Percentiles rank a stretch among this genome's conserved stretches.
phyloP scores from a whole-genome alignment of 2,113 vertebrate genomes.

The Rhinopomastus cyanomelas region DNA sequence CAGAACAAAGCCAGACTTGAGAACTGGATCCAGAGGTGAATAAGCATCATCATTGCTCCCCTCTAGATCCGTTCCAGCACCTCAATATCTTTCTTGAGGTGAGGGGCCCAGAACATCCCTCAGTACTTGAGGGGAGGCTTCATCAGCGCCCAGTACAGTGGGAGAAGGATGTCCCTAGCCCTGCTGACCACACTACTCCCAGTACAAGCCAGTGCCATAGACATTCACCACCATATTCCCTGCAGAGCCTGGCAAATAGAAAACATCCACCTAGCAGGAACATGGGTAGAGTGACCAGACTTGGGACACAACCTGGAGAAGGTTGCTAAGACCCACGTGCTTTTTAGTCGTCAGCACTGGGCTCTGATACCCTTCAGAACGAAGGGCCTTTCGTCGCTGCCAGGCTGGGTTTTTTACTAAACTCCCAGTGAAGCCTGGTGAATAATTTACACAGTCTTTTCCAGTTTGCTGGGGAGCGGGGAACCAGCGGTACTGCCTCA shows the following conservation, averaged over 20 bases:
- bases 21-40: not conserved
- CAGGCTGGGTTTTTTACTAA: not conserved
- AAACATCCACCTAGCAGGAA: not conserved
- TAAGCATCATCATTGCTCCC: not conserved
- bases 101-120: too few species aligned
- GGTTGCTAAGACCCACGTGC: not conserved
- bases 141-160: too few species aligned
- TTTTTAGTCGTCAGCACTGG: not conserved
- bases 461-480: not conserved
- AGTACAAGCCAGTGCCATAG: too few species aligned
- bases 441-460: constrained; percentile 18
- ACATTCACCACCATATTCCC: too few species aligned
- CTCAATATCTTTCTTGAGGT: too few species aligned
- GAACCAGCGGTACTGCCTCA: not conserved
- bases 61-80: too few species aligned
- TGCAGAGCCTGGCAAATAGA: too few species aligned
- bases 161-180: too few species aligned
- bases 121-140: too few species aligned
- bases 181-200: too few species aligned
- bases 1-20: not conserved
- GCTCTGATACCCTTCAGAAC: not conserved
- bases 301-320: not conserved
- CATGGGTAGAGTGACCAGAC: not conserved
- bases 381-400: not conserved
- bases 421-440: not conserved